Evolutionary conservation across 1,140 invertebrate genomes (phyloP).

Genomic region (Atopsyche davidsoni): DNA sequence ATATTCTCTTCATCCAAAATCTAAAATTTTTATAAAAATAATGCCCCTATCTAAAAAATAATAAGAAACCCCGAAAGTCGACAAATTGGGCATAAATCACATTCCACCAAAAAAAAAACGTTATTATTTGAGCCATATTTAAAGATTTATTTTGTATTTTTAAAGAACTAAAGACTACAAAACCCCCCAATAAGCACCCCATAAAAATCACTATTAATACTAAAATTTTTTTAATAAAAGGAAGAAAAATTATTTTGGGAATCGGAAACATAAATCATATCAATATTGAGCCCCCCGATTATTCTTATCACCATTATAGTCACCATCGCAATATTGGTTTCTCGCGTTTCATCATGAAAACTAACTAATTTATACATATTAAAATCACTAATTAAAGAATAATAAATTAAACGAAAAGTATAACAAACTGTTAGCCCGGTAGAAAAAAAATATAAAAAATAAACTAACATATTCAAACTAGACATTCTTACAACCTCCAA

Average conservation of each 20-base stretch:
- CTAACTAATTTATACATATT: conserved; percentile 42
- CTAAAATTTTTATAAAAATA: conserved; percentile 37
- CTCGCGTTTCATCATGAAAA: conserved; percentile 43
- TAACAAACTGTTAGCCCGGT: conserved; percentile 50
- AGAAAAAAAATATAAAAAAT: conserved; percentile 48
- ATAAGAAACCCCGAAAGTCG: conserved; percentile 35
- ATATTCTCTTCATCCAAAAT: conserved; percentile 46
- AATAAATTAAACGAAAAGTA: conserved; percentile 51
- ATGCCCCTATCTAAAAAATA: conserved; percentile 32
- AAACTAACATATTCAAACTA: conserved; percentile 47
- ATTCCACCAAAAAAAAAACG: conserved; percentile 27
- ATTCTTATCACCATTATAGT: conserved; percentile 48
- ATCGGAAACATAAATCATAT: conserved; percentile 43
- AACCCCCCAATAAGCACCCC: conserved; percentile 37
- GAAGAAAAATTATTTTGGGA: conserved; percentile 48
- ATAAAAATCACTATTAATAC: conserved; percentile 40
- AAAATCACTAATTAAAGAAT: conserved; percentile 43
- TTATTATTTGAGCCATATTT: conserved; percentile 33
- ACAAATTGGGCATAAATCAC: conserved; percentile 44
- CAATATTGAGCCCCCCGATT: conserved; percentile 41
- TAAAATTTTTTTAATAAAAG: conserved; percentile 42
- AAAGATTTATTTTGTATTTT: conserved; percentile 36
- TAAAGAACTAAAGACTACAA: conserved; percentile 39
- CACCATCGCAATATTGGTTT: conserved; percentile 45
- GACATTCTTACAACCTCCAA: conserved; percentile 47